Conservation (phyloP, 1,140 invertebrate genomes). For the Zaprionus capensis region DNA sequence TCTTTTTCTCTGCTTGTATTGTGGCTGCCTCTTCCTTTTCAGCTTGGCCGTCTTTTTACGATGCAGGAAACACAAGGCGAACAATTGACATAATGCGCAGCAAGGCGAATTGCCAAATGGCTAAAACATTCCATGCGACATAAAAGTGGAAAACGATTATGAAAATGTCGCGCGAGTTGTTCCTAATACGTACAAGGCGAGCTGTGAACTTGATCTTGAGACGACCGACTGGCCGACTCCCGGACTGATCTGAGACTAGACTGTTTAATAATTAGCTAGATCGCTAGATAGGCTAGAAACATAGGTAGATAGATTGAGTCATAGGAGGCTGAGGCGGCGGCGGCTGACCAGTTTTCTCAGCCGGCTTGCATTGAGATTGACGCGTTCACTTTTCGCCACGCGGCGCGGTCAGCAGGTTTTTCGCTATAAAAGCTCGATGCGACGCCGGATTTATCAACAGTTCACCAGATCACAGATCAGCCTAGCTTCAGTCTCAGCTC, state of each 20-base stretch:
- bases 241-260: conserved; percentile 6
- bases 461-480: conserved; percentile 48
- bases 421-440: conserved; percentile 64
- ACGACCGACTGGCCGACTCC: conserved; percentile 38
- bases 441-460: conserved; percentile 58
- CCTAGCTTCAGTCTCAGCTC: conserved; percentile 32
- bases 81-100: conserved; percentile 19
- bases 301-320: background rate
- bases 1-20: background rate
- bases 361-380: conserved; percentile 65
- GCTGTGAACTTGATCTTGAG: conserved; percentile 80
- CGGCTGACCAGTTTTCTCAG: conserved; percentile 67
- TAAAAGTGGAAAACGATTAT: conserved; percentile 48
- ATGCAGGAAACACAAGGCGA: conserved; percentile 61
- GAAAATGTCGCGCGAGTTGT: conserved; percentile 42
- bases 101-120: conserved; percentile 46
- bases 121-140: conserved; percentile 4
- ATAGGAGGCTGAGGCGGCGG: background rate
- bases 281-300: background rate
- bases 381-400: conserved; percentile 67
- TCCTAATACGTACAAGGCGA: conserved; percentile 74
- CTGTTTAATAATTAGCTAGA: conserved; percentile 2
- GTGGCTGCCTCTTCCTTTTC: too few relatives aligned
- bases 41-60: conserved; percentile 13
- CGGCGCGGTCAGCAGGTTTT: conserved; percentile 43